Evolutionary conservation across 2,888 invertebrate species (phyloP), one percentile per base, ranked within the genome.

Genomic region (Parasteatoda lunata): DNA sequence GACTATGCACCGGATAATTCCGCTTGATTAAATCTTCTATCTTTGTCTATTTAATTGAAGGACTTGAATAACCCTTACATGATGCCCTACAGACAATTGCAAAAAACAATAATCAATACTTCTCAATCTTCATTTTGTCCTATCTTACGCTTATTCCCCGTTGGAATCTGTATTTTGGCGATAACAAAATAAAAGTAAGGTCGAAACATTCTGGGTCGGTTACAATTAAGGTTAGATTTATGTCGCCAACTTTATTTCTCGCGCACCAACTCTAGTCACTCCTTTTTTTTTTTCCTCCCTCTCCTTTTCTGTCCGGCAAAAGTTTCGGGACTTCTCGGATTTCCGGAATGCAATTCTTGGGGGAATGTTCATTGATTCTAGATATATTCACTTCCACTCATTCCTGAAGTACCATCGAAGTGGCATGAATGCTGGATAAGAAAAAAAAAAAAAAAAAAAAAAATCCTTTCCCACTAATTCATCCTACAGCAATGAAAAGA

Each of bases 311-410:
- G 45, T 65, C 59, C 48, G 64, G 49, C 64, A 65, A 30, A 72
- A 79, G 72, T 72, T 72, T 30, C 13, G 15, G 30, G 77, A 79
- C 72, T 71, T 75, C 48, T 68, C 68, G 75, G 81, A 72, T 73
- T 73, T 54, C 68, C 48, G 72, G n/a, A 47, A 68, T 48, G 75
- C 75, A 64, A 81, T 75, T 81, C 81, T 75, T n/a, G n/a, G 13
- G 69, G 81, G 81, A 81, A 75, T 81, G 75, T 75, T 81, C 81
- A 81, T 81, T 81, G 81, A 81, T 73, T 81, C 81, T 49, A 64
- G 65, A 71, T 72, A 72, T 79, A 69, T 64, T 13, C 72, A 72
- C 30, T 59, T 72, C 64, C 11, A 15, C 59, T 48, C 47, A 30
- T 30, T 15, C 78, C 47, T 15, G 15, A n/a, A 15, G 45, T 70